phyloP scores from a whole-genome alignment of 2,797 vertebrate genomes.

The Arnoldichthys spilopterus region DNA sequence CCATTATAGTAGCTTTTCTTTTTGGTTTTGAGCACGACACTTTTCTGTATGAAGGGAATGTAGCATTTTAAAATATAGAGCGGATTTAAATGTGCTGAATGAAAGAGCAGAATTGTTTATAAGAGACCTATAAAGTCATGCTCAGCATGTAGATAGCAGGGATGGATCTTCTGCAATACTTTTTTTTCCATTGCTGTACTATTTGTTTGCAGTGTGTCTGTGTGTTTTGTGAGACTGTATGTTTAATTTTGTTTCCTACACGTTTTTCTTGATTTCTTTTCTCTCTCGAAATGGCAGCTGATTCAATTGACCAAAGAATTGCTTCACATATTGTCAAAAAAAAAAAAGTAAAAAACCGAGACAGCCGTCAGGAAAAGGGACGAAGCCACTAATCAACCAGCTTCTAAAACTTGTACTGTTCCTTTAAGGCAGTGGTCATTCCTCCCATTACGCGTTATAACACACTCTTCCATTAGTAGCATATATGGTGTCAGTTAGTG shows the following conservation, averaged over 20 bases:
- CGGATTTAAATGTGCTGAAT: slow-evolving; percentile 45
- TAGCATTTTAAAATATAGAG: slow-evolving; percentile 45
- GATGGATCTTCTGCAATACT: slow-evolving; percentile 43
- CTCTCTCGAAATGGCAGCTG: slow-evolving; percentile 59
- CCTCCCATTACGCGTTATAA: neutral
- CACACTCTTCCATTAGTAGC: slow-evolving; percentile 13
- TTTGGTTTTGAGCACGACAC: slow-evolving; percentile 51
- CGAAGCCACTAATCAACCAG: slow-evolving; percentile 29
- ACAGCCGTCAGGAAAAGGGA: slow-evolving; percentile 13
- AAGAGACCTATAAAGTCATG: slow-evolving; percentile 21
- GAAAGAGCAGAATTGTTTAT: slow-evolving; percentile 50
- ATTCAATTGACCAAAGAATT: slow-evolving; percentile 67
- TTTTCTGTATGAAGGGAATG: slow-evolving; percentile 65
- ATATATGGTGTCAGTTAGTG: neutral
- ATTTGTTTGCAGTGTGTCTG: slow-evolving; percentile 24
- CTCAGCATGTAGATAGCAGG: slow-evolving; percentile 35
- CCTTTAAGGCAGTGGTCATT: neutral
- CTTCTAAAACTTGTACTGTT: neutral
- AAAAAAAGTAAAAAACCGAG: slow-evolving; percentile 1
- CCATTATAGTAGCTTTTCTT: slow-evolving; percentile 40
- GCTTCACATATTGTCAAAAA: slow-evolving; percentile 42
- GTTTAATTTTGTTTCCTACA: slow-evolving; percentile 18
- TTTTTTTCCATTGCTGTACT: slow-evolving; percentile 38
- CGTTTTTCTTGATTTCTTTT: neutral
- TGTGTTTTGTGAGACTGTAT: slow-evolving; percentile 6